Conservation (phyloP, 2,113 vertebrate species). For the Planiliza haematocheilus region DNA sequence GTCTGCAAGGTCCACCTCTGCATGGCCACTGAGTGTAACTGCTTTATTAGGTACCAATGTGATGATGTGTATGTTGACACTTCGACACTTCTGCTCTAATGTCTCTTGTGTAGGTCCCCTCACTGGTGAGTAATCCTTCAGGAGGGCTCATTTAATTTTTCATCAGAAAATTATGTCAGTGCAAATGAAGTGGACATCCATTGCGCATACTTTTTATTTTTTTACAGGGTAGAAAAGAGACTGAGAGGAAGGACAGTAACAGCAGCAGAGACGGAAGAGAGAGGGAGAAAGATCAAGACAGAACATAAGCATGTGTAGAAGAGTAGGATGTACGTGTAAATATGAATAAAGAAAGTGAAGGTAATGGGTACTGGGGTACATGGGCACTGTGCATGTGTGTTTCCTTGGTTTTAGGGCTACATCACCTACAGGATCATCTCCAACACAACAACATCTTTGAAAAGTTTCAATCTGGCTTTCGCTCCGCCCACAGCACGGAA, state of each 20-base stretch:
- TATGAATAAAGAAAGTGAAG: constrained; percentile 5
- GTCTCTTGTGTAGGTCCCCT: constrained; percentile 64
- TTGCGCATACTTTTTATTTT: constrained; percentile 69
- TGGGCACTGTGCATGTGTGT: background rate
- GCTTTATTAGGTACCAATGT: too few species aligned
- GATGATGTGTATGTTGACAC: too few species aligned
- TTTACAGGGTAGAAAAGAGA: constrained; percentile 43
- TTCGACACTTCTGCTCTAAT: too few species aligned
- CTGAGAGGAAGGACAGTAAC: constrained; percentile 28
- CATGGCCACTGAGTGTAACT: too few species aligned
- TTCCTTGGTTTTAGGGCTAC: constrained; percentile 37
- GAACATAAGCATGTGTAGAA: background rate
- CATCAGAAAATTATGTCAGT: constrained; percentile 73
- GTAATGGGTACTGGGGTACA: background rate
- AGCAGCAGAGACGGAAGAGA: constrained; percentile 1
- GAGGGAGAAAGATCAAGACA: background rate
- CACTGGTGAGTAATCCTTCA: constrained; percentile 75
- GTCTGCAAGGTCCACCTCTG: too few species aligned
- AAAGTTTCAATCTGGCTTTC: too few species aligned
- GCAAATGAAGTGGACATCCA: constrained; percentile 78
- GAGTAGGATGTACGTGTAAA: background rate
- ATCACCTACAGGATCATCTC: too few species aligned
- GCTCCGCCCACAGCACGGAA: too few species aligned
- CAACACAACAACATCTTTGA: too few species aligned
- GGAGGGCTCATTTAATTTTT: constrained; percentile 80